Base-by-base conservation (phyloP, 2,113 vertebrate genomes). In the Sakesphorus luctuosus region DNA sequence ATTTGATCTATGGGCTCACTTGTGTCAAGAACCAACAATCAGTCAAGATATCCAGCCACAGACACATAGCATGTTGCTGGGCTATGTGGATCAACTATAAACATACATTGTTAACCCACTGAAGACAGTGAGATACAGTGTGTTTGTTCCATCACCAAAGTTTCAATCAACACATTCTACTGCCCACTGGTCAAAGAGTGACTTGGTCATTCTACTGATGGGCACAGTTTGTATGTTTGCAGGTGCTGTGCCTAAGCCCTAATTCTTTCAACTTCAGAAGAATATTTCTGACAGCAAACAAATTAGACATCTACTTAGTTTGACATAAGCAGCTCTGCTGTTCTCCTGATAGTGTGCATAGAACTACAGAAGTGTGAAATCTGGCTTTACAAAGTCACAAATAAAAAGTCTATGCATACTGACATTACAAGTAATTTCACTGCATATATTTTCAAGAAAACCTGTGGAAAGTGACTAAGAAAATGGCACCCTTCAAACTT, bases 181-280 rank as follows among this genome's bases (percentile, higher is more conserved):
- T 26, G 31, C 20, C 15, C 24, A 24, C 4, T 58, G 19, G 11
- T 58, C 2, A 3, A 86, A 80, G 20, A 52, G 40, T 0, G 1
- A 63, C 47, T 62, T 65, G 68, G n/a, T 66, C 26, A 44, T 55
- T 33, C 59, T 86, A 21, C 28, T 68, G 43, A 38, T 21, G 24
- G n/a, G 40, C 49, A 55, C 33, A 79, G 62, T 21, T 58, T 47
- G 38, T 25, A 76, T 1, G 23, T 44, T 24, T 79, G 58, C 18
- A 55, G 13, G 38, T 52, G 44, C 29, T 59, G 20, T 72, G 38
- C 49, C n/a, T 69, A 46, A 73, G 49, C 21, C 68, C 17, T 13
- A 56, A 65, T 6, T 86, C 8, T 69, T 91, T 53, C 59, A 58
- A 50, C 43, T 58, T 66, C 80, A 77, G 36, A 84, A 77, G 17